phyloP scores from a whole-genome alignment of 2,888 invertebrate species.

The Ceraclea dissimilis region DNA sequence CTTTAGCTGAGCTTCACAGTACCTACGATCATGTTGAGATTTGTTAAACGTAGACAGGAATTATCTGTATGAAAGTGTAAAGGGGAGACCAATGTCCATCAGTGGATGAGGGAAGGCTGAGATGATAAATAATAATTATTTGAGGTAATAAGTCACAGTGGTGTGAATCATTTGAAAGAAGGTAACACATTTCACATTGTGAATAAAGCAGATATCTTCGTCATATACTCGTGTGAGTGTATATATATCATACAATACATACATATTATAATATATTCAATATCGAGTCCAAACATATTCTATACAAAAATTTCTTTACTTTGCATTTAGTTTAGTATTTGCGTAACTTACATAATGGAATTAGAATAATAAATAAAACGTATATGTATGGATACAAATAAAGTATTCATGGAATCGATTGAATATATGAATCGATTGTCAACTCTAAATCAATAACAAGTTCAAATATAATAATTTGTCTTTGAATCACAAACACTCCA shows the following conservation, averaged over 20 bases:
- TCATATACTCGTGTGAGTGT: background rate
- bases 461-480: conserved; percentile 6
- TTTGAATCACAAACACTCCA: background rate
- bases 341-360: conserved; percentile 25
- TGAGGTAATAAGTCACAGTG: too few relatives aligned
- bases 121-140: too few relatives aligned
- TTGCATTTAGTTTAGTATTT: conserved; percentile 25
- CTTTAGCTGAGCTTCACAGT: too few relatives aligned
- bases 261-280: conserved; percentile 16
- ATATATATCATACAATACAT: conserved; percentile 15
- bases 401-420: conserved; percentile 23
- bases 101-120: too few relatives aligned
- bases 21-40: too few relatives aligned
- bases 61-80: too few relatives aligned
- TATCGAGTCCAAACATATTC: conserved; percentile 16
- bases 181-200: background rate
- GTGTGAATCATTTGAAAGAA: background rate
- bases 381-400: conserved; percentile 25
- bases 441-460: conserved; percentile 19
- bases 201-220: background rate
- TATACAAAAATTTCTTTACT: conserved; percentile 26
- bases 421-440: conserved; percentile 26
- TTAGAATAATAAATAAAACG: conserved; percentile 26
- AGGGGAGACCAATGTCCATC: too few relatives aligned
- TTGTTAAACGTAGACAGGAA: too few relatives aligned